Percentiles rank a stretch among this genome's conserved stretches.
These are phyloP conservation scores for Dasysyrphus albostriatus DNA, from an alignment of 2,888 invertebrate species.

Conservation along the genomic window DNA sequence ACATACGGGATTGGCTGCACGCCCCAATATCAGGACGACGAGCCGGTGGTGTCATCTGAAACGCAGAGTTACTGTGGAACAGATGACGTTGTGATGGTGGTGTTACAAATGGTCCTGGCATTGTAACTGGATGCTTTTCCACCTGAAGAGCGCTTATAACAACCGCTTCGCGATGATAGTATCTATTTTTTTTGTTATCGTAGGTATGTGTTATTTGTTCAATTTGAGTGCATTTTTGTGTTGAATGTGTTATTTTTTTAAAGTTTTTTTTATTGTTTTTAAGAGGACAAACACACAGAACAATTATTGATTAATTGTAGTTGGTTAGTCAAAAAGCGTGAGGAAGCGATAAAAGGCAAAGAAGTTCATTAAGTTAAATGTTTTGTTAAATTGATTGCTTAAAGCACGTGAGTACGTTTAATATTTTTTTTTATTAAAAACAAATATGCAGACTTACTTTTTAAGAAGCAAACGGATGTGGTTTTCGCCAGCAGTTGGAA, in stretches of 20 bases:
- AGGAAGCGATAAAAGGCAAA: slow-evolving; percentile 74
- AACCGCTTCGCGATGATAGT: slow-evolving; percentile 96
- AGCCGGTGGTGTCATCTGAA: slow-evolving; percentile 89
- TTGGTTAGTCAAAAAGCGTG: slow-evolving; percentile 76
- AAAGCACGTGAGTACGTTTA: slow-evolving; percentile 56
- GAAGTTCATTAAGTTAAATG: slow-evolving; percentile 58
- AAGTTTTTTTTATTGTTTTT: slow-evolving; percentile 23
- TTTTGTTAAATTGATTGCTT: slow-evolving; percentile 55
- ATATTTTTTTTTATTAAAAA: not conserved
- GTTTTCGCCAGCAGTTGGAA: slow-evolving; percentile 95
- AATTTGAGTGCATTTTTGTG: slow-evolving; percentile 32
- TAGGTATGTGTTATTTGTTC: slow-evolving; percentile 24
- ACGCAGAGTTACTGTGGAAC: slow-evolving; percentile 86
- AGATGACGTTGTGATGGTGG: slow-evolving; percentile 87
- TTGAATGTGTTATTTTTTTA: slow-evolving; percentile 2
- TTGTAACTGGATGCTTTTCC: slow-evolving; percentile 95
- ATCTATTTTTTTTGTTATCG: slow-evolving; percentile 85
- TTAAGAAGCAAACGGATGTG: slow-evolving; percentile 94
- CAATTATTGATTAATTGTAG: slow-evolving; percentile 68
- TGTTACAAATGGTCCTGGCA: slow-evolving; percentile 92
- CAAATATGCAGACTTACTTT: slow-evolving; percentile 88
- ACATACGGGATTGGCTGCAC: slow-evolving; percentile 77
- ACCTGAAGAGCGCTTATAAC: slow-evolving; percentile 97
- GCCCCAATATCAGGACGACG: slow-evolving; percentile 85
- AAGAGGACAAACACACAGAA: slow-evolving; percentile 69